phyloP scores from a whole-genome alignment of 2,888 invertebrate genomes.

The Micoletzkya japonica region DNA sequence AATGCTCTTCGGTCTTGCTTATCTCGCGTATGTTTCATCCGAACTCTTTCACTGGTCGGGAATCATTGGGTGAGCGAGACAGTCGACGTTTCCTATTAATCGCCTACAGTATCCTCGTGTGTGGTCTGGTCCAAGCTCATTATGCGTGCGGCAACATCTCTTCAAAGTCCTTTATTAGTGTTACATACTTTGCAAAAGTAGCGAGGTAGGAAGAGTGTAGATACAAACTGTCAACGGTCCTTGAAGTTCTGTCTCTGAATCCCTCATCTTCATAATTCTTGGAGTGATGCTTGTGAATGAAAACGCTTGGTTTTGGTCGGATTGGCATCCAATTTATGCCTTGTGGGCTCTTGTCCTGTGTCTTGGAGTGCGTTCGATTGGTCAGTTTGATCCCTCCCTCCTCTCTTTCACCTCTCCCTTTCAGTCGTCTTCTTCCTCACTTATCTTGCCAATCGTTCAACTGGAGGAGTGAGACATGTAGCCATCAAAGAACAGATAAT shows the following conservation, averaged over 20 bases:
- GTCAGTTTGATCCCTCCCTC: conserved; percentile 31
- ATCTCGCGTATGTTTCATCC: conserved; percentile 69
- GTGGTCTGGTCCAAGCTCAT: conserved; percentile 70
- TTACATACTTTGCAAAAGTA: conserved; percentile 70
- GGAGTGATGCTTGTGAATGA: conserved; percentile 69
- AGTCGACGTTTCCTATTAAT: no score
- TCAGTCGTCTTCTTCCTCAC: conserved; percentile 68
- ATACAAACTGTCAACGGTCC: background rate
- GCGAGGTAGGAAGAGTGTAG: conserved; percentile 36
- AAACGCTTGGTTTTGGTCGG: conserved; percentile 44
- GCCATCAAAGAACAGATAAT: conserved; percentile 69
- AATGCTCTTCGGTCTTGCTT: conserved; percentile 69
- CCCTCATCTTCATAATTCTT: conserved; percentile 71
- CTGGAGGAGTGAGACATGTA: conserved; percentile 66
- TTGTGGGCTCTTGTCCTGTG: conserved; percentile 52
- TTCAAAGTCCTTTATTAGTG: conserved; percentile 68
- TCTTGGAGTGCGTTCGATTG: conserved; percentile 48
- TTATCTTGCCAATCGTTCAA: conserved; percentile 67
- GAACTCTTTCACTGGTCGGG: conserved; percentile 71
- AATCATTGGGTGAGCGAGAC: conserved; percentile 68
- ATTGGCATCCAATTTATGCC: conserved; percentile 58
- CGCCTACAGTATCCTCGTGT: conserved; percentile 69
- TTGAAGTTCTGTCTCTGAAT: conserved; percentile 68
- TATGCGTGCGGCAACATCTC: conserved; percentile 70
- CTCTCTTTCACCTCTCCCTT: conserved; percentile 24